Evolutionary conservation across 2,113 vertebrate species (phyloP).

Genomic region (Eulemur rufifrons): DNA sequence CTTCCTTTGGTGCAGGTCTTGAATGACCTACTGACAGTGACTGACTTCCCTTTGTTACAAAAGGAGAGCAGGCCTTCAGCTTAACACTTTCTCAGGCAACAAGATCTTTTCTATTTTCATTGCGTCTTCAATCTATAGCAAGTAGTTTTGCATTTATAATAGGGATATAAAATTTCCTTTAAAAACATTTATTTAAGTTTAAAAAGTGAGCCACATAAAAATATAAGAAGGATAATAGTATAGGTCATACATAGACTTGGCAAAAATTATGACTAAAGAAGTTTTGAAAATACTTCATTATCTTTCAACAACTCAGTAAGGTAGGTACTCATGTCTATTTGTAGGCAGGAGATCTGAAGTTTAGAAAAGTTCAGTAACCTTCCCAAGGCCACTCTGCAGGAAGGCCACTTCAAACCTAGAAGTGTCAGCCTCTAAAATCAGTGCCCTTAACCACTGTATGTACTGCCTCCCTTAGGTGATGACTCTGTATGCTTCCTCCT

Average conservation of each 20-base stretch:
- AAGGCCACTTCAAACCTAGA: background rate
- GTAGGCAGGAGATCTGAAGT: background rate
- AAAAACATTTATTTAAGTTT: slow-evolving; percentile 21
- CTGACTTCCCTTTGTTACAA: background rate
- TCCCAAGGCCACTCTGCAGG: background rate
- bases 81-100: background rate
- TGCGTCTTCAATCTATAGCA: background rate
- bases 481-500: background rate
- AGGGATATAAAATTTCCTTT: slow-evolving; percentile 22
- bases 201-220: background rate
- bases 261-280: background rate
- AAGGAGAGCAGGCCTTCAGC: background rate
- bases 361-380: slow-evolving; percentile 1
- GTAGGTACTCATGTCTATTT: background rate
- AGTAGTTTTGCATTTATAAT: background rate
- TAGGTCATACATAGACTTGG: background rate
- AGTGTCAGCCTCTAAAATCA: background rate
- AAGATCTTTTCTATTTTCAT: background rate
- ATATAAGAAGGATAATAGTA: background rate
- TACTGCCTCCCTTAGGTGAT: background rate
- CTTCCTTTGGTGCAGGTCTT: background rate
- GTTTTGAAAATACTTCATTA: background rate
- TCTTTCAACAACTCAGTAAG: background rate
- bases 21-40: background rate
- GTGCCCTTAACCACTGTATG: background rate